Evolutionary conservation across 2,888 invertebrate species (phyloP).

Genomic region (Mongoloraphidia duomilia): DNA sequence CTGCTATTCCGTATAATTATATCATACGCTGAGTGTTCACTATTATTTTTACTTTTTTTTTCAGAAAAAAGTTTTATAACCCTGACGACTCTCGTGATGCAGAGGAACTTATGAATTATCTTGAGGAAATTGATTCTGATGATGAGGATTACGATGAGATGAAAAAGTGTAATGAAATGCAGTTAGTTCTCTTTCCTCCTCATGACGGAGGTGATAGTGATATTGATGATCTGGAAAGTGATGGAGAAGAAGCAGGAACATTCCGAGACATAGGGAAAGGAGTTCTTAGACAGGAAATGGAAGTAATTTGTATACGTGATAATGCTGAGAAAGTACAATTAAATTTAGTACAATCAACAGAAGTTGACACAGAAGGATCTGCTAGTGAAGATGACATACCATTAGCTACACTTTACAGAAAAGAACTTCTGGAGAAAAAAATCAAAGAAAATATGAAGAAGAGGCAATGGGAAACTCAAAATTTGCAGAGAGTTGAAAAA

Average conservation of each 20-base stretch:
- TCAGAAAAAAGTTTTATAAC: constrained; percentile 1
- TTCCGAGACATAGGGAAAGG: constrained; percentile 1
- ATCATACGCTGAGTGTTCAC: constrained; percentile 1
- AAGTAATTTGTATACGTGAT: neutral
- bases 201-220: constrained; percentile 6
- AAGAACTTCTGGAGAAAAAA: neutral
- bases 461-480: neutral
- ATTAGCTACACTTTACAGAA: neutral
- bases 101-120: constrained; percentile 7
- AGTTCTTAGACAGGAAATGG: constrained; percentile 2
- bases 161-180: constrained; percentile 4
- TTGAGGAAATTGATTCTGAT: constrained; percentile 6
- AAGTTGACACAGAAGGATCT: neutral
- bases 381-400: neutral
- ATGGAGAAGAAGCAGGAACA: constrained; percentile 1
- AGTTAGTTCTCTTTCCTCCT: constrained; percentile 4
- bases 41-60: neutral
- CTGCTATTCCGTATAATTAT: no score
- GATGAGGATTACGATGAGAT: constrained; percentile 5
- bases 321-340: constrained; percentile 3
- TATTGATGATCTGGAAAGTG: constrained; percentile 3
- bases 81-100: constrained; percentile 3
- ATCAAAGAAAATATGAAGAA: neutral
- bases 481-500: neutral
- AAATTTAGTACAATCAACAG: constrained; percentile 4